Conservation (phyloP, 2,888 invertebrate species). For the Synanthedon vespiformis region DNA sequence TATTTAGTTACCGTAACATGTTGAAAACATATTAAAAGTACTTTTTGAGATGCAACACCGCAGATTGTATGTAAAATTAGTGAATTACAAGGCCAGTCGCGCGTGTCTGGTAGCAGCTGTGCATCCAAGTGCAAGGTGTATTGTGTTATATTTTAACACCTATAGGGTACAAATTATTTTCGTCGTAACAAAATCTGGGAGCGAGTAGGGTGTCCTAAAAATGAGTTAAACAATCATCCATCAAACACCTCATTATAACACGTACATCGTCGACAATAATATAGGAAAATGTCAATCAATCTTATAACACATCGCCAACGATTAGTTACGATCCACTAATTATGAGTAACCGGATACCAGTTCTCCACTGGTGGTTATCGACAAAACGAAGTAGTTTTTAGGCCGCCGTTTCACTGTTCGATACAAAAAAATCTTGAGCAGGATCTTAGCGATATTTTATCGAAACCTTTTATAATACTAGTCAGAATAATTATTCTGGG, state of each 20-base stretch:
- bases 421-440: too few species aligned
- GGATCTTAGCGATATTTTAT: too few species aligned
- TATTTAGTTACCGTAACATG: too few species aligned
- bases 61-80: too few species aligned
- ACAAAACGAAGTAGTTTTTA: constrained; percentile 35
- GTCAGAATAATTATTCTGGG: too few species aligned
- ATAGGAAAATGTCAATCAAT: constrained; percentile 49
- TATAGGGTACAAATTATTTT: not conserved
- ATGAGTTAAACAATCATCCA: constrained; percentile 7
- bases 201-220: not conserved
- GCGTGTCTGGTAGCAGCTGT: too few species aligned
- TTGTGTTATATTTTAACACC: not conserved
- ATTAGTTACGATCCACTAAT: constrained; percentile 53
- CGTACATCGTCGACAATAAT: constrained; percentile 37
- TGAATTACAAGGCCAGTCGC: too few species aligned
- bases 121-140: too few species aligned
- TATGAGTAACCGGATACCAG: constrained; percentile 35
- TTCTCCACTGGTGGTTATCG: constrained; percentile 38
- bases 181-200: not conserved
- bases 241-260: constrained; percentile 35
- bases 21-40: too few species aligned
- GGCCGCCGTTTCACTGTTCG: too few species aligned
- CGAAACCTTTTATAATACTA: too few species aligned
- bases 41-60: too few species aligned
- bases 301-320: constrained; percentile 41